Base-by-base conservation (phyloP, 2,888 invertebrate genomes). In the Ellobium chinense region DNA sequence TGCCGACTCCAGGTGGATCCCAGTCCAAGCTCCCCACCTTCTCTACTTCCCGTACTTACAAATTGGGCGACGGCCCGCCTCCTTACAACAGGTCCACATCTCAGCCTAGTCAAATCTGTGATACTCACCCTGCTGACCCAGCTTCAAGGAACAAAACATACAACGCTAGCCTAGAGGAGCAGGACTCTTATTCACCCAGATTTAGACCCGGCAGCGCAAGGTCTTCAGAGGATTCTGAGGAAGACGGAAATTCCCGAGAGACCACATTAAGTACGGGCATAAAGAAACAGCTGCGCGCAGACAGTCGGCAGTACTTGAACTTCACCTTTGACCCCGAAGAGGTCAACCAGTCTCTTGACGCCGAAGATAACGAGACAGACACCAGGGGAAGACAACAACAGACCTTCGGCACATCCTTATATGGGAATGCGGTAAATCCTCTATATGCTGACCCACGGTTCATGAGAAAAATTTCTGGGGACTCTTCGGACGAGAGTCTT, bases 231-330 rank as follows among this genome's bases (percentile, higher is more conserved):
- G 81, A 80, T 62, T 39, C 37, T 4, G 74, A 81, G 4, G 76
- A 60, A 27, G 79, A 81, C 54, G 72, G 65, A 7, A 63, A 60
- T 37, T 27, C 31, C 37, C 58, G 60, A 78, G 83, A 46, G 14
- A 82, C 85, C 9, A 83, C 80, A 4, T 78, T 85, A 31, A 86
- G 83, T 69, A 75, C 80, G 24, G 82, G 80, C 27, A 78, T 87
- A 24, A 85, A 86, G 63, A 85, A 85, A 65, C 86, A 86, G 29
- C 82, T 88, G n/a, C 82, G 83, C 31, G 82, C 87, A n/a, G 87
- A 87, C 79, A 84, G 86, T 60, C 74, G 86, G 24, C 86, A 87
- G 69, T 88, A 87, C 78, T 81, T 88, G 4, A 88, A 88, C 76
- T 80, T 88, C 66, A 87, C 87, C 21, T 88, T 88, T 85, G 87